A percentile compares a stretch with the other conserved stretches of the same genome.
Evolutionary conservation across 2,113 vertebrate species (phyloP).

Genomic region (Ranitomeya variabilis): DNA sequence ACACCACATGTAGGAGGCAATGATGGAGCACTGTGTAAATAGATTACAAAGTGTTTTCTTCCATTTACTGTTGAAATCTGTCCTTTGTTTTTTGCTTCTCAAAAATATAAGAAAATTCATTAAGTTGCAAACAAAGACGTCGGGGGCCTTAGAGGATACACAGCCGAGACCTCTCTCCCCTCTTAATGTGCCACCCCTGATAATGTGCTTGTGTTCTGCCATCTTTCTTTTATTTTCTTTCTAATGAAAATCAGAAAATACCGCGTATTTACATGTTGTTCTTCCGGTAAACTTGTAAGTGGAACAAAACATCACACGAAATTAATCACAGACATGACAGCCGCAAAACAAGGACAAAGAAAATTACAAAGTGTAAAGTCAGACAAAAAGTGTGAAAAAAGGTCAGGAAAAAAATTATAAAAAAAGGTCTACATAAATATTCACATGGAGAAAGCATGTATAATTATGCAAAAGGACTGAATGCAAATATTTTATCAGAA

Average conservation of each 20-base stretch:
- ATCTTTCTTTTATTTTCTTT: constrained; percentile 17
- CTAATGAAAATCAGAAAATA: constrained; percentile 46
- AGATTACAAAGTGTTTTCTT: background rate
- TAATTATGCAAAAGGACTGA: too few species aligned
- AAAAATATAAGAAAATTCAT: background rate
- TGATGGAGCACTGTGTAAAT: background rate
- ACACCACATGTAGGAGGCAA: background rate
- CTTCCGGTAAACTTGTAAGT: constrained; percentile 19
- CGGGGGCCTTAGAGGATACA: background rate
- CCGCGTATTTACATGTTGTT: constrained; percentile 42
- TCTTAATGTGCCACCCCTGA: background rate
- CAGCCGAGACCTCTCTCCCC: background rate
- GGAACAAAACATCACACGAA: constrained; percentile 27
- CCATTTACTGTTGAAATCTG: background rate
- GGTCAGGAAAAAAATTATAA: background rate
- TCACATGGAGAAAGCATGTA: background rate
- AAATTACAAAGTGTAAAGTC: background rate
- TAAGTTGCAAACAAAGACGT: background rate
- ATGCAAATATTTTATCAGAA: too few species aligned
- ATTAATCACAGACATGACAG: constrained; percentile 49
- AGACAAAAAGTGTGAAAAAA: background rate
- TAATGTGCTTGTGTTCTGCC: background rate
- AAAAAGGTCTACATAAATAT: background rate
- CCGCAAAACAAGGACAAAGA: background rate
- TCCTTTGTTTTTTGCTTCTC: background rate